Base-by-base conservation (phyloP, 1,140 invertebrate genomes). In the Meloidogyne floridensis region DNA sequence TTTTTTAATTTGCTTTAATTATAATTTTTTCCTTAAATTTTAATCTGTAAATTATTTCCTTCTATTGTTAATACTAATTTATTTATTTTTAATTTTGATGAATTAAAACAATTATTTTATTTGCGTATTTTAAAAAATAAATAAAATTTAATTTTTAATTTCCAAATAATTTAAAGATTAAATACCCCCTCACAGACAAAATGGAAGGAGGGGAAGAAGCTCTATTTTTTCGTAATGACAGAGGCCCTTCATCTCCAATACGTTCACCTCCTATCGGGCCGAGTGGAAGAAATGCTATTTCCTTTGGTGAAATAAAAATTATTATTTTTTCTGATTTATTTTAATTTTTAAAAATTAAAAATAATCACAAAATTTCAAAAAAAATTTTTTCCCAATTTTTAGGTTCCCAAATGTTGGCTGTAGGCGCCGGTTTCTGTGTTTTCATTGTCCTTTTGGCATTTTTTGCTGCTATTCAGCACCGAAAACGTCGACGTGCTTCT, bases 381-480 rank as follows among this genome's bases (percentile, higher is more conserved):
- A n/a, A 77, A 32, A 69, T 47, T 32, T 32, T 32, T 32, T 32
- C 20, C 20, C 20, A 20, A 20, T 20, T 20, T 47, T 71, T 71
- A 51, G 72, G 77, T 72, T 85, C 86, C 20, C 84, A 85, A 79
- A 59, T 85, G 56, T 69, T 87, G 18, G 82, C 84, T 8, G 56
- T 85, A 9, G 82, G 82, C 54, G 74, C 77, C 43, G 84, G 84
- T 20, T 85, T 85, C 47, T 73, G 82, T 74, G 76, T 83, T 43
- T 85, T 85, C 47, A 53, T 84, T 13, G 84, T 76, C 0, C 56
- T 87, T 71, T 32, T 81, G 15, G 84, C 84, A 15, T 20, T 85
- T 43, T 84, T 85, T 54, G 83, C 79, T 65, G 74, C 83, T 18
- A 54, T 85, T 43, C 85, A 87, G 53, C 59, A 86, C 13, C 85